Evolutionary conservation across 1,140 invertebrate genomes (phyloP), one percentile per base, ranked within the genome.

Genomic region (Heliconius congener): DNA sequence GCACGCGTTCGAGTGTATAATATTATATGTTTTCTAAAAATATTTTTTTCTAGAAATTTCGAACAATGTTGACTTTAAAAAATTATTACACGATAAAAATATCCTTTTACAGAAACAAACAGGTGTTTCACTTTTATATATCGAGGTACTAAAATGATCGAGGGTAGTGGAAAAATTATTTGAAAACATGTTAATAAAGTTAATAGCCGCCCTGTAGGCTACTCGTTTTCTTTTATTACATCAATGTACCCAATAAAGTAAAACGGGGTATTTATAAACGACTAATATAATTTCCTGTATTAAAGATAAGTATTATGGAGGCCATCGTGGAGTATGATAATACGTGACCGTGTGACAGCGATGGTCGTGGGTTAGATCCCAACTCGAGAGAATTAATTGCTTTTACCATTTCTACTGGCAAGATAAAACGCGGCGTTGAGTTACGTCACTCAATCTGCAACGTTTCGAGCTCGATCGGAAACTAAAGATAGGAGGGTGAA

Each of bases 141-240:
- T 66, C 23, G 19, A 27, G 30, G 60, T 66, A 66, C 60, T 66
- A 66, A 66, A 66, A 16, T 66, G 23, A 27, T 66, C 27, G 60
- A 27, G 23, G 60, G n/a, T 23, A 66, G 3, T 66, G 9, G 57
- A 2, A 66, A 66, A 23, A 27, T 16, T 66, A 66, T 66, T 66
- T 66, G 60, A n/a, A 66, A 66, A 66, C 60, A 66, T 66, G 60
- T 30, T 66, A 66, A 66, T 66, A 66, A 66, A 66, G 60, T 66
- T 66, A 66, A 66, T 66, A 30, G 60, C 9, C 13, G 11, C 18
- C 18, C 18, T 6, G 50, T 18, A 52, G 16, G 50, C 60, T 18
- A 66, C 60, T 5, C 27, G 60, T 66, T 66, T 27, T 27, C 60
- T 27, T 66, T 66, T 66, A 66, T 30, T 66, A 66, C 60, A 16